phyloP scores from a whole-genome alignment of 2,797 vertebrate genomes.

The Silurus aristotelis region DNA sequence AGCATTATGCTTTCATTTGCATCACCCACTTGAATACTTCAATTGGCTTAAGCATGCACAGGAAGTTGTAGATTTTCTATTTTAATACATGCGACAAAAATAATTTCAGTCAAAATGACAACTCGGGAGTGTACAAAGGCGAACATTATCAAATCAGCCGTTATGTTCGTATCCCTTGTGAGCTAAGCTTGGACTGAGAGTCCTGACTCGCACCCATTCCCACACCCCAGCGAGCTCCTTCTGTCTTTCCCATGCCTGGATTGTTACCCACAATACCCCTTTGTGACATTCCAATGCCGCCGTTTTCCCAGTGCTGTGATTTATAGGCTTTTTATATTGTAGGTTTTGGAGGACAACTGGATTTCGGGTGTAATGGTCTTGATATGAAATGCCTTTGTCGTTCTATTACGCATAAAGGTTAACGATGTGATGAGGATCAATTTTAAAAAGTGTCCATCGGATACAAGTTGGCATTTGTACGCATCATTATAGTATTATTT shows the following conservation, averaged over 20 bases:
- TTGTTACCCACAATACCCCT: conserved; percentile 41
- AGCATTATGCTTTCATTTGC: background rate
- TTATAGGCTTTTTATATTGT: background rate
- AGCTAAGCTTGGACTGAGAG: conserved; percentile 43
- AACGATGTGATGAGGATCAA: too few species aligned
- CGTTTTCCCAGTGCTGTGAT: conserved; percentile 3
- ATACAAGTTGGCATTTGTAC: too few species aligned
- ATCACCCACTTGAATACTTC: background rate
- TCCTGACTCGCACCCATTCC: conserved; percentile 42
- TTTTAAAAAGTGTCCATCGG: too few species aligned
- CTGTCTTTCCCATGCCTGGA: conserved; percentile 43
- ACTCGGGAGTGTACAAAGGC: background rate
- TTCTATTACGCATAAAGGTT: too few species aligned
- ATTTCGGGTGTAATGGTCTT: too few species aligned
- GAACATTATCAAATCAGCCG: background rate
- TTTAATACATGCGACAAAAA: background rate
- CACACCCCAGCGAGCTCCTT: conserved; percentile 44
- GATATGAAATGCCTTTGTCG: background rate
- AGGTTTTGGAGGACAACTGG: background rate
- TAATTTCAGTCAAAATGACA: conserved; percentile 2
- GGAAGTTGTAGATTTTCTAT: background rate
- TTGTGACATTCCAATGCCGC: conserved; percentile 17
- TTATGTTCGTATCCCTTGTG: conserved; percentile 22
- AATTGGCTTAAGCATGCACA: background rate
- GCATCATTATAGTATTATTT: too few species aligned